Base-by-base conservation (phyloP, 2,113 vertebrate species). In the Rhabdornis inornatus region DNA sequence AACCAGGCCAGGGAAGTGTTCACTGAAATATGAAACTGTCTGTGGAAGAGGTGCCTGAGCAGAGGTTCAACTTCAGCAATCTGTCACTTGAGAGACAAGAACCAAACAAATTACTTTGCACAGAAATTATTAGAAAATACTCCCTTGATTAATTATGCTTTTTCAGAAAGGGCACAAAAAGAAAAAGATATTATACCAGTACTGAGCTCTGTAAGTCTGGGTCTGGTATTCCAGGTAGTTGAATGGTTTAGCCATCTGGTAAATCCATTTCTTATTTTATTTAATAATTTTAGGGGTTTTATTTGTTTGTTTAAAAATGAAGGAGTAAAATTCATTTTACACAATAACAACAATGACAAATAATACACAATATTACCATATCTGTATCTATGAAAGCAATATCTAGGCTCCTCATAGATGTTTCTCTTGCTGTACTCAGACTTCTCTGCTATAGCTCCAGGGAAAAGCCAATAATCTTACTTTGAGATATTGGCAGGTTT, bases 11-110 rank as follows among this genome's bases (percentile, higher is more conserved):
- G 87, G 49, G 84, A 90, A 96, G 81, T 28, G 64, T 42, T 85
- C 65, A 59, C 28, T 91, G 95, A 97, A 97, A 98, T 89, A 95
- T 40, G 90, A 97, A 95, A 95, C 91, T 93, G 83, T 93, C 94
- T 95, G 83, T 93, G 28, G 33, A 91, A 91, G 80, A 94, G 72
- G 89, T 2, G 33, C 44, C 89, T 74, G 89, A 95, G 96, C 79
- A 94, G 65, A 96, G 91, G 53, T 84, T 97, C 94, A 88, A 85
- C 72, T 92, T 95, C 74, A 86, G 86, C 95, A 95, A 97, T 97
- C 95, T 97, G 95, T 97, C 96, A 96, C 87, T 94, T 63, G 50
- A 92, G 94, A 96, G 93, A 95, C 83, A 87, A 95, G 92, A 61
- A 95, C 86, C 91, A 97, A 91, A 89, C 35, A 97, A 97, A 97